These are phyloP conservation scores for Zophobas atratus DNA, from an alignment of 1,140 invertebrate species.

Conservation along the genomic window DNA sequence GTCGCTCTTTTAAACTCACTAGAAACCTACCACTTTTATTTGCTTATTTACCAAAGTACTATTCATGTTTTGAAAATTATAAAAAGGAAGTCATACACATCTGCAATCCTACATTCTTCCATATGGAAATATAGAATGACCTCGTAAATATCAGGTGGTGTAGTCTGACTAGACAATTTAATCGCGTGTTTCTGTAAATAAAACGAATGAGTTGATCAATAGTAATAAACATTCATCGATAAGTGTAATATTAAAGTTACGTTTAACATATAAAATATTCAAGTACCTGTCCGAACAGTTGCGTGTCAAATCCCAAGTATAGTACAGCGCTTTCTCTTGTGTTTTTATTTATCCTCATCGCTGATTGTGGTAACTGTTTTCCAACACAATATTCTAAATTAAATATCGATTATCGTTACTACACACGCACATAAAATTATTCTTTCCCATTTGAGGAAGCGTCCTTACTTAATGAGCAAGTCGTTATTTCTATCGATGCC, in stretches of 20 bases:
- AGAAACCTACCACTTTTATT: too few species aligned
- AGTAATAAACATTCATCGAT: constrained; percentile 17
- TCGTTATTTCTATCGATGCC: too few species aligned
- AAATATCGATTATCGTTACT: not conserved
- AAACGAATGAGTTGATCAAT: not conserved
- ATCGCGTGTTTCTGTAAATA: constrained; percentile 5
- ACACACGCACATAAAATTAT: too few species aligned
- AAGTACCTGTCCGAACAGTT: not conserved
- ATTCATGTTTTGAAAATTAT: too few species aligned
- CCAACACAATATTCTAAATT: constrained; percentile 10
- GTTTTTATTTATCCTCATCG: not conserved
- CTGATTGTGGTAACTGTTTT: not conserved
- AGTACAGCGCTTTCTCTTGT: not conserved
- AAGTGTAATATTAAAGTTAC: constrained; percentile 17
- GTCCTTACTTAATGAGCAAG: too few species aligned
- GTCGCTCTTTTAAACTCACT: too few species aligned
- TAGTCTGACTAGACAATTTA: not conserved
- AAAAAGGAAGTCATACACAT: too few species aligned
- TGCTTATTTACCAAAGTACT: too few species aligned
- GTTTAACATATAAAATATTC: constrained; percentile 10
- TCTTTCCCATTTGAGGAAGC: too few species aligned
- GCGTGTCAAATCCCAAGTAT: not conserved
- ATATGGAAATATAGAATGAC: too few species aligned
- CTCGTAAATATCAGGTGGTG: not conserved
- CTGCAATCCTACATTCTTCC: too few species aligned